Conservation (phyloP, 2,113 vertebrate species). For the Cephalopholis sonnerati region DNA sequence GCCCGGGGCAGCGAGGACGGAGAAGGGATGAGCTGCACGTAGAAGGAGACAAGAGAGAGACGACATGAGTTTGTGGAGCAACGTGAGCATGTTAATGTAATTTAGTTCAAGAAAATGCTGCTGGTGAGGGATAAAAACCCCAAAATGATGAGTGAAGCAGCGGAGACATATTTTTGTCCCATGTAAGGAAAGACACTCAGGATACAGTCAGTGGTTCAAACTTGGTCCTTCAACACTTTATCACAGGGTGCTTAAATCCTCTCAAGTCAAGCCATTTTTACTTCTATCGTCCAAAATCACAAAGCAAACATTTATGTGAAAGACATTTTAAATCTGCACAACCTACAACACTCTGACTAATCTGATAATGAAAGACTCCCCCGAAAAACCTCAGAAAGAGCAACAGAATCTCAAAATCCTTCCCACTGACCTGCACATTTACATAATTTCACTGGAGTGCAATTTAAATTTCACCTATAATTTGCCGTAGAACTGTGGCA, state of each 20-base stretch:
- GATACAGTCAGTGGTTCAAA: neutral
- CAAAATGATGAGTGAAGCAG: neutral
- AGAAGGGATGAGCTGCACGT: slow-evolving; percentile 92
- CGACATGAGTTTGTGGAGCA: neutral
- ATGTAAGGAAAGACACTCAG: neutral
- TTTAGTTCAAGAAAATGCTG: neutral
- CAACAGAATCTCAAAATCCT: neutral
- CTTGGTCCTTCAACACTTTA: neutral
- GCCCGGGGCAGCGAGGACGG: slow-evolving; percentile 88
- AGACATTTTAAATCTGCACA: neutral
- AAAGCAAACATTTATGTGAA: neutral
- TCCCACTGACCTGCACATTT: neutral
- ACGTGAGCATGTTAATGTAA: neutral
- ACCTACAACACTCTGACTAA: neutral
- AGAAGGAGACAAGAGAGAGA: neutral
- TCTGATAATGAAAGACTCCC: no score
- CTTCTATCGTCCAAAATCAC: neutral
- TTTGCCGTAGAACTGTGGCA: neutral
- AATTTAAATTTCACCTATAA: neutral
- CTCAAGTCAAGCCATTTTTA: neutral
- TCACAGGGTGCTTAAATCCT: neutral
- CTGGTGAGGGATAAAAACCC: neutral
- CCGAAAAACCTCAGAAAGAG: neutral
- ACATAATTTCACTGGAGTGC: neutral
- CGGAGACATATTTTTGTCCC: neutral